These are phyloP conservation scores for Laspeyria flexula DNA, from an alignment of 2,888 invertebrate species.

Conservation along the genomic window DNA sequence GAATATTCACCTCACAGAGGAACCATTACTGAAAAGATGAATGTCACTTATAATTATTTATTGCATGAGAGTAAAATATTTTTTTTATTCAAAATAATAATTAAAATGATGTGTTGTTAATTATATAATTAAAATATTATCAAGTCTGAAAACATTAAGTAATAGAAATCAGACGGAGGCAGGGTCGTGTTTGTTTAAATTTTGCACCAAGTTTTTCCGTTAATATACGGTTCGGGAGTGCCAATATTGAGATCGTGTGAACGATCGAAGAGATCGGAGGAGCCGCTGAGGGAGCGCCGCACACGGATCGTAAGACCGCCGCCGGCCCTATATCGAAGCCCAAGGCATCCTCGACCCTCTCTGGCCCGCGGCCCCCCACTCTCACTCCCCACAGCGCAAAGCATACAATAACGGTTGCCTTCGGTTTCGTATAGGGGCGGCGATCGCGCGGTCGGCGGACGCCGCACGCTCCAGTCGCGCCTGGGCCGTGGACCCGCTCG, in stretches of 20 bases:
- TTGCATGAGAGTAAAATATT: no score
- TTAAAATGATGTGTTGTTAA: no score
- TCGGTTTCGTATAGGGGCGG: constrained; percentile 93
- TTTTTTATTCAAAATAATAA: no score
- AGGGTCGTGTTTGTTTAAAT: background rate
- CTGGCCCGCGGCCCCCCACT: constrained; percentile 14
- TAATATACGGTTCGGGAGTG: constrained; percentile 36
- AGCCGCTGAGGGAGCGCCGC: constrained; percentile 61
- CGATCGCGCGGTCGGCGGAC: constrained; percentile 47
- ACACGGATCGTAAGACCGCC: constrained; percentile 52
- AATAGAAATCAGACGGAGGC: no score
- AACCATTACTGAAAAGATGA: no score
- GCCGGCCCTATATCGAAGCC: constrained; percentile 76
- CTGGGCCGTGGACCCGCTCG: constrained; percentile 72
- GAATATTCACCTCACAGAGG: no score
- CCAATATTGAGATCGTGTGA: constrained; percentile 35
- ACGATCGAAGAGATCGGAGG: constrained; percentile 52
- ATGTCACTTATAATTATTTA: no score
- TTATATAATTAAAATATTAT: no score
- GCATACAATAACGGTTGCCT: constrained; percentile 88
- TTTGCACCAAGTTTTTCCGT: background rate
- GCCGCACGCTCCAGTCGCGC: constrained; percentile 63
- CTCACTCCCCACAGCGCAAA: constrained; percentile 7
- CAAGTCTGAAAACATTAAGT: no score
- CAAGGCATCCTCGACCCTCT: constrained; percentile 75